Percentiles rank a stretch among this genome's conserved stretches.
These are phyloP conservation scores for Rhopalosiphum maidis DNA, from an alignment of 1,140 invertebrate genomes.

Conservation along the genomic window DNA sequence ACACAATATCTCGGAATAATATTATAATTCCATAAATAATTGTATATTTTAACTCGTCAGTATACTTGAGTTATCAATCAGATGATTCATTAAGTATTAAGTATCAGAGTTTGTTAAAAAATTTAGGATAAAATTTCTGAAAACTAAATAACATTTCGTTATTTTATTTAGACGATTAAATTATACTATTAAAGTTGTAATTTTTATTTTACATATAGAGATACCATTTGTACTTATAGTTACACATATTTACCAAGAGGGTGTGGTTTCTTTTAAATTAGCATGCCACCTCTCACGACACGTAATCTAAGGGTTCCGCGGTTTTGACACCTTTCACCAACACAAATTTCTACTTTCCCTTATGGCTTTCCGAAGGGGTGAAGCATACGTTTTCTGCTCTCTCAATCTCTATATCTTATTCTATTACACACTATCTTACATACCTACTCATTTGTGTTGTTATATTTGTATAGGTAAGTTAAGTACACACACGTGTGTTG, in stretches of 20 bases:
- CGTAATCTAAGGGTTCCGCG: neutral
- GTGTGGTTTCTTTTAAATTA: neutral
- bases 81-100: neutral
- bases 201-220: neutral
- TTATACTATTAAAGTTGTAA: neutral
- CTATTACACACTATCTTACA: neutral
- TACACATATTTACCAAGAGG: conserved; percentile 9
- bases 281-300: neutral
- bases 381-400: neutral
- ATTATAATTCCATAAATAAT: neutral
- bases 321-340: conserved; percentile 9
- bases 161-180: neutral
- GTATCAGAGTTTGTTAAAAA: neutral
- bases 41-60: neutral
- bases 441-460: neutral
- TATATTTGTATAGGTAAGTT: neutral
- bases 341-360: neutral
- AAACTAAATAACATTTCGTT: neutral
- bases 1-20: neutral
- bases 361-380: neutral
- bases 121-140: neutral
- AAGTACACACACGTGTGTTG: neutral
- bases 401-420: neutral
- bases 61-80: neutral
- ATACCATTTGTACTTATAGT: neutral